Evolutionary conservation across 2,888 invertebrate genomes (phyloP).

Genomic region (Lypha dubia): DNA sequence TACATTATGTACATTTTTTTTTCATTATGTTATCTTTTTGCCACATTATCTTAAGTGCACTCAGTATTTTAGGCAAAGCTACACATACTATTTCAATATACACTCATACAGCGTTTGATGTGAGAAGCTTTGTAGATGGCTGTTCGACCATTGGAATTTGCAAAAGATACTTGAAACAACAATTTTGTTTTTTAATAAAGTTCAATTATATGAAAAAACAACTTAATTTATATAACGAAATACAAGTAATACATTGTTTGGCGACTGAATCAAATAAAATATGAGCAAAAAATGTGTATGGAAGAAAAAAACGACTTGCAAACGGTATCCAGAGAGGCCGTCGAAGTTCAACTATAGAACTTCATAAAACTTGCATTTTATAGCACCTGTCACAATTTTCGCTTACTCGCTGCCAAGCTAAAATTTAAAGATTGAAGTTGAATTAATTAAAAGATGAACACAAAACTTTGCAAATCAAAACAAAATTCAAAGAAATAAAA

Average conservation of each 20-base stretch:
- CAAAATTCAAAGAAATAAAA: no score
- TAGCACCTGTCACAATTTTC: background rate
- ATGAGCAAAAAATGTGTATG: no score
- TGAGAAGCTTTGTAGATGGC: no score
- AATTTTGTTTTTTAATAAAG: no score
- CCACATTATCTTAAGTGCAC: background rate
- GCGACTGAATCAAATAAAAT: no score
- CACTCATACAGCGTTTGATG: background rate
- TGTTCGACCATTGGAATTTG: no score
- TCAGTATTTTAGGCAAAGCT: background rate
- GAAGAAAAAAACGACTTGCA: no score
- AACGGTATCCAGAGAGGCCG: background rate
- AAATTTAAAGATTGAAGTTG: background rate
- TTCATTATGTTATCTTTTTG: background rate
- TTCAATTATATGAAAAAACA: no score
- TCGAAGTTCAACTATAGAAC: background rate
- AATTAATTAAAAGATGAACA: background rate
- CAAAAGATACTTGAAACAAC: no score
- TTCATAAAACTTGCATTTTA: background rate
- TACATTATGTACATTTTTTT: slow-evolving; percentile 11
- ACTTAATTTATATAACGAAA: no score
- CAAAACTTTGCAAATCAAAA: no score
- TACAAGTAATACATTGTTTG: no score
- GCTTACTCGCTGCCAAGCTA: background rate
- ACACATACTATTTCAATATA: background rate